Conservation (phyloP, 2,797 vertebrate genomes). For the Danio aesculapii region DNA sequence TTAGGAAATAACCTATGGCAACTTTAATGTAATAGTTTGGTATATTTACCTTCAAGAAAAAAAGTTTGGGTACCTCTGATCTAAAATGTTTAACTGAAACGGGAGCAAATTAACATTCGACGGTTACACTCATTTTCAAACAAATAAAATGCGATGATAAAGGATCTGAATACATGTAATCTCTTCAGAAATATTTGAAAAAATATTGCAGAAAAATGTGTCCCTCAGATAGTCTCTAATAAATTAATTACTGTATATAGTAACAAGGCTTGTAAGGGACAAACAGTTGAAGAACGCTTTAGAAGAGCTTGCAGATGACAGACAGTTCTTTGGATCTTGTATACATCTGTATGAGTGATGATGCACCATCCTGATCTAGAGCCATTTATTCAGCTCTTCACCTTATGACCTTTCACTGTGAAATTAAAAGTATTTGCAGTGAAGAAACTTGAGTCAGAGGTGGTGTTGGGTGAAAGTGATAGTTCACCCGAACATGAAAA, state of each 20-base stretch:
- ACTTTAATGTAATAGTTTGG: no score
- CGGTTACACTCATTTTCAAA: not conserved
- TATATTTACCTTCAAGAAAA: no score
- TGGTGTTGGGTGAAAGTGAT: not conserved
- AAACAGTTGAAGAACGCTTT: conserved; percentile 35
- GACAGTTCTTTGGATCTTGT: conserved; percentile 50
- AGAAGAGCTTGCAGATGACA: conserved; percentile 1
- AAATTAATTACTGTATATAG: not conserved
- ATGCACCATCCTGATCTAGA: conserved; percentile 75
- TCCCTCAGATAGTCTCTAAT: no score
- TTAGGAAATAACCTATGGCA: no score
- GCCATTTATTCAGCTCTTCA: conserved; percentile 68
- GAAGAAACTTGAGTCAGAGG: conserved; percentile 66
- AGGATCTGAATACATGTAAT: no score
- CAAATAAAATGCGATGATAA: not conserved
- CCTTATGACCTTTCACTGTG: conserved; percentile 72
- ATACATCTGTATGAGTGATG: conserved; percentile 59
- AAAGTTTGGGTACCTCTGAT: no score
- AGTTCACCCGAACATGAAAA: no score
- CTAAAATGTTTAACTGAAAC: no score
- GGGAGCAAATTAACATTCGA: no score
- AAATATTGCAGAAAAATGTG: no score
- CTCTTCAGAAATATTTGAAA: not conserved
- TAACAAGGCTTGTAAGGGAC: not conserved
- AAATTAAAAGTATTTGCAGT: conserved; percentile 76